Percentiles rank a stretch among this genome's conserved stretches.
Conservation (phyloP, 2,113 vertebrate species). For the Phasianus colchicus region DNA sequence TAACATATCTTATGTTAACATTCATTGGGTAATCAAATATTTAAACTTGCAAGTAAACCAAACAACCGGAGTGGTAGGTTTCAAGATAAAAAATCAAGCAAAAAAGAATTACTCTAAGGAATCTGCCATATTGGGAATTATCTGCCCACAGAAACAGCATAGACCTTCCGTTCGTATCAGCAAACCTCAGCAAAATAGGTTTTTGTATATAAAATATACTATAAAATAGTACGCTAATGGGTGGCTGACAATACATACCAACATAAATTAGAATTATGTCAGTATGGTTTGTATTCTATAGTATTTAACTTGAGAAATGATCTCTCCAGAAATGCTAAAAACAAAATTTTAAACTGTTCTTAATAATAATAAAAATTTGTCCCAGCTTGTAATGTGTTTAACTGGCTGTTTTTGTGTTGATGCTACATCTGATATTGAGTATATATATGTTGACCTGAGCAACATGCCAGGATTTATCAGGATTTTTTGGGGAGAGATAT, state of each 20-base stretch:
- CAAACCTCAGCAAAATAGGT: neutral
- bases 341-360: neutral
- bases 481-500: fast-evolving
- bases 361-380: neutral
- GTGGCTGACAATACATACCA: neutral
- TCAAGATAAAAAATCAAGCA: neutral
- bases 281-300: neutral
- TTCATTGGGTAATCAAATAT: conserved; percentile 35
- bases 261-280: neutral
- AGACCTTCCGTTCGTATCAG: neutral
- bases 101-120: neutral
- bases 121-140: neutral
- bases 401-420: neutral
- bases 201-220: too few relatives aligned
- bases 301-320: neutral
- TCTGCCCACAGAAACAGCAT: neutral
- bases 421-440: neutral
- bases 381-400: neutral
- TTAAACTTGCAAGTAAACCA: conserved; percentile 51
- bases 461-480: neutral
- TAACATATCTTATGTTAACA: conserved; percentile 10
- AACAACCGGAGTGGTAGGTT: conserved; percentile 10
- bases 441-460: neutral
- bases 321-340: neutral
- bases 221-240: neutral